A percentile compares a stretch with the other conserved stretches of the same genome.
phyloP scores from a whole-genome alignment of 2,888 invertebrate species.

The Diaprepes abbreviatus region DNA sequence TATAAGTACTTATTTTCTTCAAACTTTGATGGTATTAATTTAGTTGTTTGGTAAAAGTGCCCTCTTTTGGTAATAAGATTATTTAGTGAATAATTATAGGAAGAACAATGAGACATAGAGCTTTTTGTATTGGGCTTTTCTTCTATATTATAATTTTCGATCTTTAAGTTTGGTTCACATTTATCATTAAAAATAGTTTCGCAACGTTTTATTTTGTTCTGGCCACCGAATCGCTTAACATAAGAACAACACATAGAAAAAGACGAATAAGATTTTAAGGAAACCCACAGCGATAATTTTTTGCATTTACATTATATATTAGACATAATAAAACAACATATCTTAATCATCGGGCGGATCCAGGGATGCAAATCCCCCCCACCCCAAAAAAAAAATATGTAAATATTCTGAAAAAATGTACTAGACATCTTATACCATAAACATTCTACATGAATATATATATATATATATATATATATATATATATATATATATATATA shows the following conservation, averaged over 20 bases:
- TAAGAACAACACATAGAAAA: neutral
- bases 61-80: conserved; percentile 22
- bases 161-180: conserved; percentile 3
- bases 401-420: too few species aligned
- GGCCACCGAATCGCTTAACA: conserved; percentile 3
- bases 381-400: too few species aligned
- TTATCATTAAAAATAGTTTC: conserved; percentile 24
- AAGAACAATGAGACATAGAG: conserved; percentile 8
- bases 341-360: too few species aligned
- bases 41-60: conserved; percentile 30
- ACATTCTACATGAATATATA: too few species aligned
- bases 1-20: too few species aligned
- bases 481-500: too few species aligned
- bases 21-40: conserved; percentile 51
- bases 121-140: conserved; percentile 2
- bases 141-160: conserved; percentile 24
- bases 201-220: neutral
- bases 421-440: too few species aligned
- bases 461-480: too few species aligned
- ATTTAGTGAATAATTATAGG: conserved; percentile 22
- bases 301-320: too few species aligned
- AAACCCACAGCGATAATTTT: too few species aligned
- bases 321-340: too few species aligned
- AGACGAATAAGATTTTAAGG: neutral
- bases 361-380: too few species aligned